Conservation (phyloP, 2,888 invertebrate genomes). For the Caenorhabditis auriculariae region DNA sequence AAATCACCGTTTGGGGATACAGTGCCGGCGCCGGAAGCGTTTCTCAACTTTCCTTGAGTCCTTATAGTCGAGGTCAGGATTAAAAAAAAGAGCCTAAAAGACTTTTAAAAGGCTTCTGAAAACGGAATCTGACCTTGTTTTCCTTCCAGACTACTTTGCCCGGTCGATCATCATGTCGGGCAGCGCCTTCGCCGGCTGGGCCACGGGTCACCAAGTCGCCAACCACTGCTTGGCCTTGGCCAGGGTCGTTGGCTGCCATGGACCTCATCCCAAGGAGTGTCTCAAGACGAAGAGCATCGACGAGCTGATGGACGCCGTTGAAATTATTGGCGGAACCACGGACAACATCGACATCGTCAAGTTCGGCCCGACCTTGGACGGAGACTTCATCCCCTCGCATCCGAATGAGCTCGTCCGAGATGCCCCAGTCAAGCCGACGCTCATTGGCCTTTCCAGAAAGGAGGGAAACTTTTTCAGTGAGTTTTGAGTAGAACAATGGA, state of each 20-base stretch:
- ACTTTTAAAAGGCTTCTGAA: background rate
- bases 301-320: slow-evolving; percentile 29
- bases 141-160: slow-evolving; percentile 21
- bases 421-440: slow-evolving; percentile 6
- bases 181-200: slow-evolving; percentile 31
- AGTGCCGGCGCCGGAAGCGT: slow-evolving; percentile 36
- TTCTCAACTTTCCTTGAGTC: slow-evolving; percentile 20
- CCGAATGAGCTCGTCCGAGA: slow-evolving; percentile 1
- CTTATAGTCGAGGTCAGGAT: slow-evolving; percentile 15
- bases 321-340: slow-evolving; percentile 8
- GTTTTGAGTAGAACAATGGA: too few relatives aligned
- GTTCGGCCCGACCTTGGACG: slow-evolving; percentile 7
- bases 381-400: slow-evolving; percentile 4
- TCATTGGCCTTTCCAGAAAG: background rate
- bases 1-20: slow-evolving; percentile 37
- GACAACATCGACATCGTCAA: slow-evolving; percentile 2
- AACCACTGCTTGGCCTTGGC: slow-evolving; percentile 4
- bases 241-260: slow-evolving; percentile 9
- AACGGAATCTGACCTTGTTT: too few relatives aligned
- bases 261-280: slow-evolving; percentile 16
- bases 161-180: slow-evolving; percentile 38
- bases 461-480: background rate
- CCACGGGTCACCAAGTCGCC: slow-evolving; percentile 5
- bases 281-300: slow-evolving; percentile 24
- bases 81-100: background rate